A percentile compares a stretch with the other conserved stretches of the same genome.
Conservation (phyloP, 2,797 vertebrate species). For the Morus bassanus region DNA sequence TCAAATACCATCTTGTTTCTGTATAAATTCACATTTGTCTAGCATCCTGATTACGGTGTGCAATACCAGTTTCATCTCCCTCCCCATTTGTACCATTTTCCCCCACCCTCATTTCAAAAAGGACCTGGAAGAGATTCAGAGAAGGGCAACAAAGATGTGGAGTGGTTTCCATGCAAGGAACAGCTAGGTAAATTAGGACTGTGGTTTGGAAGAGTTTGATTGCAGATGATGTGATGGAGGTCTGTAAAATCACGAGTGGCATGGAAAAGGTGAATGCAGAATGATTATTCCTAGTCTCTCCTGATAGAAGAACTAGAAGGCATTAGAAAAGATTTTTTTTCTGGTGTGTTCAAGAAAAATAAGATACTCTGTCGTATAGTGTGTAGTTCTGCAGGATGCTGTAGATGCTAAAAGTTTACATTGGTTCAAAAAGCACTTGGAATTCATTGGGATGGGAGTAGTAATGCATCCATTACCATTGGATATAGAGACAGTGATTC, state of each 20-base stretch:
- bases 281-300: neutral
- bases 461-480: neutral
- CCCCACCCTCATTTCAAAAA: neutral
- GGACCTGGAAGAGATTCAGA: neutral
- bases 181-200: neutral
- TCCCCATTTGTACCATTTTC: neutral
- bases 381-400: neutral
- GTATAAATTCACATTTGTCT: neutral
- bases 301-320: neutral
- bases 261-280: neutral
- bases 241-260: constrained; percentile 3
- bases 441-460: neutral
- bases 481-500: neutral
- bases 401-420: neutral
- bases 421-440: neutral
- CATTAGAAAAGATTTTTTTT: neutral
- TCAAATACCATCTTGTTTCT: neutral
- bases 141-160: neutral
- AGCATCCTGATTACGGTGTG: neutral
- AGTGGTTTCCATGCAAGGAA: neutral
- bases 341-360: neutral
- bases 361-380: neutral
- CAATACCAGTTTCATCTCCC: neutral
- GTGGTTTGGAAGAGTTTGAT: constrained; percentile 14
- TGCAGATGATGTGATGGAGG: neutral